Conservation (phyloP, 1,140 invertebrate species). For the Harlomillsia oculata region DNA sequence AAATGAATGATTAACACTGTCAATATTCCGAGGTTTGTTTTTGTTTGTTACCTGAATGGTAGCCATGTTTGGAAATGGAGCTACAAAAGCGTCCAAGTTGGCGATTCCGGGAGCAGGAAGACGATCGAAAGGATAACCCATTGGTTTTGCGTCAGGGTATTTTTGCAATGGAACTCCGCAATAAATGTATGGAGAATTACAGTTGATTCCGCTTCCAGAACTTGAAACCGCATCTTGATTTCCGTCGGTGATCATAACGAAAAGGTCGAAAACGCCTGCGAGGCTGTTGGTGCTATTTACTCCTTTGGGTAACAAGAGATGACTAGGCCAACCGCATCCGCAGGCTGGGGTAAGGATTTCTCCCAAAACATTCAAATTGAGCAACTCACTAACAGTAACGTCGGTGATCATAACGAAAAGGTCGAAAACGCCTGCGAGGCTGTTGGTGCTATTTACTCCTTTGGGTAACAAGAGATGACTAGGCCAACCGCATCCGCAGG, state of each 20-base stretch:
- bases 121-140: neutral
- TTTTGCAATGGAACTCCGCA: neutral
- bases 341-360: conserved; percentile 46
- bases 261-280: conserved; percentile 64
- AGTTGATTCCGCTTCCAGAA: conserved; percentile 2
- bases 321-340: conserved; percentile 77
- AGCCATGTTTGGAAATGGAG: neutral
- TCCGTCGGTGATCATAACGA: conserved; percentile 66
- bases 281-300: conserved; percentile 52
- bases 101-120: neutral
- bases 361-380: too few relatives aligned
- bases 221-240: neutral
- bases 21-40: too few relatives aligned
- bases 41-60: neutral
- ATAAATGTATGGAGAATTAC: conserved; percentile 33
- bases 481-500: neutral
- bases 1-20: too few relatives aligned
- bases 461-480: conserved; percentile 58
- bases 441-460: conserved; percentile 56
- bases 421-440: too few relatives aligned
- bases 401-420: too few relatives aligned
- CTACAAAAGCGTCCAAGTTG: neutral
- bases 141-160: neutral
- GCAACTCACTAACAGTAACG: too few relatives aligned
- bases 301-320: conserved; percentile 69